Base-by-base conservation (phyloP, 1,140 invertebrate genomes). In the Phymorhynchus buccinoides region DNA sequence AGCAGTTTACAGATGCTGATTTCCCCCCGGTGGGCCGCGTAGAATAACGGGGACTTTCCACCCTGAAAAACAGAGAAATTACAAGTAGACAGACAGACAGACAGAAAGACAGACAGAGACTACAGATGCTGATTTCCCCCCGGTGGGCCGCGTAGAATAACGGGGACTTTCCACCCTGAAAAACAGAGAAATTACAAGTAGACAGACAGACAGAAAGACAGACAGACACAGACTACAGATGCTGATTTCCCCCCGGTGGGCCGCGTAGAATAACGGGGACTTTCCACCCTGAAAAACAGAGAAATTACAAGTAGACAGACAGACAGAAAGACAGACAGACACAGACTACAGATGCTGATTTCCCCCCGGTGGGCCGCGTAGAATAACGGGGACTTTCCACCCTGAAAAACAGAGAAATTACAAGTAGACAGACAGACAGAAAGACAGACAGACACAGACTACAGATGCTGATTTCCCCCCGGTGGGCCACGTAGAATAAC, bases 331-430 rank as follows among this genome's bases (percentile, higher is more conserved):
- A 82, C 30, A 68, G 16, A 62, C n/a, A 80, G 2, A 80, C 32
- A 80, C 27, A 80, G 9, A 35, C 12, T 48, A 18, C 48, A n/a
- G n/a, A n/a, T n/a, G n/a, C n/a, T n/a, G n/a, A n/a, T 80, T 41
- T 89, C 86, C 37, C 91, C 92, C 12, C 87, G 85, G 62, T 91
- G 88, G 14, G 90, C 88, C 56, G 91, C 88, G 86, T 89, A 91
- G 82, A 90, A 90, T 56, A 93, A 73, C 4, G 91, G 90, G n/a
- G 91, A 91, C 52, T 90, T 90, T 9, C 90, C 91, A 37, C 89
- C 89, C 92, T 93, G 85, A 48, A 30, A 30, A 9, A 30, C 27
- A 77, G n/a, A 22, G 22, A 77, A n/a, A 80, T 30, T 14, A 48
- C 78, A 48, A 0, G 48, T 27, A 80, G n/a, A 22, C n/a, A n/a